These are phyloP conservation scores for Graptemys geographica DNA, from an alignment of 2,797 vertebrate species.

Conservation along the genomic window DNA sequence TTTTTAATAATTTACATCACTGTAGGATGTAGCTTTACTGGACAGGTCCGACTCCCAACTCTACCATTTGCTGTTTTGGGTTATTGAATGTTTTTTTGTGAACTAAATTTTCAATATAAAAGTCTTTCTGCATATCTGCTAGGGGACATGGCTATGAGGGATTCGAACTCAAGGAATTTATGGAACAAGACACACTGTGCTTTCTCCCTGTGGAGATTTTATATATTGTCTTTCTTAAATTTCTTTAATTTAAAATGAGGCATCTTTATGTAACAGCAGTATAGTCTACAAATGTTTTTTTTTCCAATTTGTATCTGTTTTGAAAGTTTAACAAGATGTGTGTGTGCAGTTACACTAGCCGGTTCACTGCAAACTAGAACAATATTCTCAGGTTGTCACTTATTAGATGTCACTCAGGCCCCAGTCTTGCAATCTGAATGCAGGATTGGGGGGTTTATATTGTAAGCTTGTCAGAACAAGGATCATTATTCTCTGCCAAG, in stretches of 20 bases:
- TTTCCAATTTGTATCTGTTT: not conserved
- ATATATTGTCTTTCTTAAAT: not conserved
- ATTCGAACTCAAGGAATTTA: not conserved
- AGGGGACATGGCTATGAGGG: not conserved
- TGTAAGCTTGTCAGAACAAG: not conserved
- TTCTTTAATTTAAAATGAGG: not conserved
- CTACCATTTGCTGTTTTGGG: constrained; percentile 1
- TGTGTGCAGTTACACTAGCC: constrained; percentile 8
- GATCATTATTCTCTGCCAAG: not conserved
- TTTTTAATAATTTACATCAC: not conserved
- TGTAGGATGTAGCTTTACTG: constrained; percentile 1
- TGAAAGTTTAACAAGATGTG: not conserved
- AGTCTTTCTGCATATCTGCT: not conserved
- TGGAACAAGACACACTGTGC: not conserved
- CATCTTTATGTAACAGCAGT: not conserved
- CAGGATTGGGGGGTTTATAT: not conserved
- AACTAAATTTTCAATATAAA: not conserved
- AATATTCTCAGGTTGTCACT: not conserved
- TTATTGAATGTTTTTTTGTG: constrained; percentile 17
- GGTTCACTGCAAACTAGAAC: not conserved
- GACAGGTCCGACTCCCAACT: not conserved
- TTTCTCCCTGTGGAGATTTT: not conserved
- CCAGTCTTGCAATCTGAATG: not conserved
- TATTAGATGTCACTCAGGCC: constrained; percentile 27
- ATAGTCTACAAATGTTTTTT: not conserved